Conservation (phyloP, 2,888 invertebrate genomes). For the Agelastica alni region DNA sequence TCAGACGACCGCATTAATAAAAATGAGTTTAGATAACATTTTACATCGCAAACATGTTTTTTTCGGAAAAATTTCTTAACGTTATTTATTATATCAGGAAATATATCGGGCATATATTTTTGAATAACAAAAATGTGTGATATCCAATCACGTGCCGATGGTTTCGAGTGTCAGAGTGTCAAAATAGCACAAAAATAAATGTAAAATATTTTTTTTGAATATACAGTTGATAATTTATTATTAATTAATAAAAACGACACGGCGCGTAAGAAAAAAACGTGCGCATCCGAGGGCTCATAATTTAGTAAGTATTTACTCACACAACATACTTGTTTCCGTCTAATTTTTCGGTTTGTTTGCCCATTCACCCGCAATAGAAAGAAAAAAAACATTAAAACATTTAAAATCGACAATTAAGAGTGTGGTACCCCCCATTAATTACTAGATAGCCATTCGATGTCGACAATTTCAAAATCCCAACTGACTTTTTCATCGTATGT, state of each 20-base stretch:
- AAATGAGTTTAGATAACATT: not conserved
- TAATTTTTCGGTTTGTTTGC: slow-evolving; percentile 10
- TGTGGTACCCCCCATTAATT: slow-evolving; percentile 8
- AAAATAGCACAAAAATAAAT: too few relatives aligned
- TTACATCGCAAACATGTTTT: not conserved
- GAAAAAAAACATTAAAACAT: slow-evolving; percentile 17
- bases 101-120: not conserved
- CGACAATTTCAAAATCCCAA: slow-evolving; percentile 12
- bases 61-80: not conserved
- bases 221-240: too few relatives aligned
- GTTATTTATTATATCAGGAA: not conserved
- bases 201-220: too few relatives aligned
- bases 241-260: too few relatives aligned
- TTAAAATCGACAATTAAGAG: too few relatives aligned
- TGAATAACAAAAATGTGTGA: not conserved
- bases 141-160: too few relatives aligned
- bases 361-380: slow-evolving; percentile 23
- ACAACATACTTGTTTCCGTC: not conserved
- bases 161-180: too few relatives aligned
- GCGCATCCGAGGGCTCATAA: too few relatives aligned
- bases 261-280: too few relatives aligned
- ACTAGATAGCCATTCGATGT: slow-evolving; percentile 26
- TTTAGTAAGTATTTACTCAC: slow-evolving; percentile 1
- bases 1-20: too few relatives aligned
- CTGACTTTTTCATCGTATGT: not conserved